Base-by-base conservation (phyloP, 2,113 vertebrate genomes). In the Gorilla gorilla region DNA sequence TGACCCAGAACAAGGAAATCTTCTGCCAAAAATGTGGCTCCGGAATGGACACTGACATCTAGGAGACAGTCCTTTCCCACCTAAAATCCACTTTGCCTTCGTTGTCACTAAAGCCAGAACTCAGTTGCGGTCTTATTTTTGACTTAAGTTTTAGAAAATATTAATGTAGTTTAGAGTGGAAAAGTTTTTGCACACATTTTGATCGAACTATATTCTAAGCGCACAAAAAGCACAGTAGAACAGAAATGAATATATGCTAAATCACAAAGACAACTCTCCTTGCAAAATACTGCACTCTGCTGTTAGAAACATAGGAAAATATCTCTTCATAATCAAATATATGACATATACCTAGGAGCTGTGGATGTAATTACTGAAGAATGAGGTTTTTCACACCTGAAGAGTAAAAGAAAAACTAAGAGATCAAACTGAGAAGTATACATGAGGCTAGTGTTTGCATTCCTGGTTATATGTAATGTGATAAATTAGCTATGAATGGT, bases 1-100 rank as follows among this genome's bases (percentile, higher is more conserved):
- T 99, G 95, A 99, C 99, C 52, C 98, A 94, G 86, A 98, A 99
- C 20, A 98, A 99, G 96, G 98, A 99, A 89, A 98, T 99, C 98
- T 97, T 99, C 95, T 99, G 99, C 97, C 99, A 99, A 25, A 98
- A 99, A 89, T 99, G 99, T 55, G 99, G 99, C 64, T 98, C 98
- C 5, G 99, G 99, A 93, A 97, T 98, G 32, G 99, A 99, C 98
- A n/a, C 93, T 72, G 82, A 97, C 81, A 97, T 82, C 35, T 98
- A 86, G 94, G 43, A 30, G 66, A 78, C 8, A 1, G 18, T 83
- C 72, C 40, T 50, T 88, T 55, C 30, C 43, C 6, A 75, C 45
- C 43, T 48, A 57, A 90, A 86, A 90, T 23, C 76, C 88, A 72
- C 64, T 23, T 92, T 84, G 83, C 40, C 89, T 96, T 96, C 90